Percentiles rank a stretch among this genome's conserved stretches.
phyloP scores from a whole-genome alignment of 2,797 vertebrate genomes.

The Muraenolepis orangiensis region DNA sequence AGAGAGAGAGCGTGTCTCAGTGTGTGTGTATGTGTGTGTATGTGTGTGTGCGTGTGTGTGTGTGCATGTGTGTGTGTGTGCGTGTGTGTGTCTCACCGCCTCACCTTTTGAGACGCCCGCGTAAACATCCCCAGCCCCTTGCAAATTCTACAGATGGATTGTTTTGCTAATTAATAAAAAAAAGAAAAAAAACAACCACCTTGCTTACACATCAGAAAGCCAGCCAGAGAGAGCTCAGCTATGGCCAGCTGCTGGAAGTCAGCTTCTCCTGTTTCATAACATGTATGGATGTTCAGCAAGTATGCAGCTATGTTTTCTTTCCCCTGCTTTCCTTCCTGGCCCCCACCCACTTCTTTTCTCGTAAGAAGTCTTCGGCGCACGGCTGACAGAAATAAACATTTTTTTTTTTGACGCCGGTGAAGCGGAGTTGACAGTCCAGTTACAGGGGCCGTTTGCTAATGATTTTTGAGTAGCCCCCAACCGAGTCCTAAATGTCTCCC shows the following conservation, averaged over 20 bases:
- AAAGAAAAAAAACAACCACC: slow-evolving; percentile 50
- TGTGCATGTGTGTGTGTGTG: too few relatives aligned
- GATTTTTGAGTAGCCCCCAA: slow-evolving; percentile 96
- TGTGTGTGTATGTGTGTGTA: too few relatives aligned
- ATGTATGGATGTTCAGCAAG: slow-evolving; percentile 64
- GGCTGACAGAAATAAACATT: slow-evolving; percentile 74
- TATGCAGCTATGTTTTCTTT: slow-evolving; percentile 15
- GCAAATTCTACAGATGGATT: slow-evolving; percentile 48
- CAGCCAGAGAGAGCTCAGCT: slow-evolving; percentile 29
- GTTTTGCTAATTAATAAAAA: slow-evolving; percentile 63
- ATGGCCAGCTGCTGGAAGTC: slow-evolving; percentile 57
- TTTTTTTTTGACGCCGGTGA: slow-evolving; percentile 70
- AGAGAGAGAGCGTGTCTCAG: not conserved
- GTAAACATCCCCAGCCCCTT: slow-evolving; percentile 32
- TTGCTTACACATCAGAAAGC: slow-evolving; percentile 52
- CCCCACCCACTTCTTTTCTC: too few relatives aligned
- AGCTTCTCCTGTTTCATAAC: slow-evolving; percentile 45
- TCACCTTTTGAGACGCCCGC: slow-evolving; percentile 16
- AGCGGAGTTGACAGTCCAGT: slow-evolving; percentile 85
- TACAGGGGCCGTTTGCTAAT: slow-evolving; percentile 91
- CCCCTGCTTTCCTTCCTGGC: slow-evolving; percentile 28
- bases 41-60: too few relatives aligned
- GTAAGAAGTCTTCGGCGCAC: slow-evolving; percentile 34
- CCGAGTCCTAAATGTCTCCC: slow-evolving; percentile 95
- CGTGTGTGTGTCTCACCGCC: too few relatives aligned